Evolutionary conservation across 1,140 invertebrate species (phyloP).

Genomic region (Ptiloglossa arizonensis): DNA sequence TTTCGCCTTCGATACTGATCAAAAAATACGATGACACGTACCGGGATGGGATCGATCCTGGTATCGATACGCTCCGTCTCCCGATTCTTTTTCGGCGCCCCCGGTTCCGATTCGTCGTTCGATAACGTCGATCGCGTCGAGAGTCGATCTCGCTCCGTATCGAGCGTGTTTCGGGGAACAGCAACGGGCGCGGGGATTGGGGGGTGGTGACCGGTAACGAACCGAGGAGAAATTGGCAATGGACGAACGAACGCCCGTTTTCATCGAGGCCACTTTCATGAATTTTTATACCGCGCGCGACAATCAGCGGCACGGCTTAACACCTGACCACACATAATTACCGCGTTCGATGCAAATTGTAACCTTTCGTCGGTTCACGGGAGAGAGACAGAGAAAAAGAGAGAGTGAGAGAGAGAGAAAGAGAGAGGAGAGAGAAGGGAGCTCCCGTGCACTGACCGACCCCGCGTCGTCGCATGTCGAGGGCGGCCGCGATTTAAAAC

Average conservation of each 20-base stretch:
- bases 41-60: no score
- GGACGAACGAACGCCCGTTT: neutral
- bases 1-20: no score
- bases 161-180: neutral
- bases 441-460: neutral
- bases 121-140: no score
- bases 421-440: no score
- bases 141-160: neutral
- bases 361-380: constrained; percentile 23
- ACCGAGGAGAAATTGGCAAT: neutral
- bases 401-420: no score
- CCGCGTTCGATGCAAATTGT: constrained; percentile 58
- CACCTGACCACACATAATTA: constrained; percentile 18
- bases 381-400: no score
- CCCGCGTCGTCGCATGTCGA: constrained; percentile 16
- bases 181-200: no score
- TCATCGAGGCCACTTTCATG: neutral
- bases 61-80: no score
- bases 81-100: no score
- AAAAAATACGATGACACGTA: no score
- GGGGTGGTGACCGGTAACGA: neutral
- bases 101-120: no score
- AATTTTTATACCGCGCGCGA: constrained; percentile 1
- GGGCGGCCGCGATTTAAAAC: constrained; percentile 73
- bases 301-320: neutral